Evolutionary conservation across 1,140 invertebrate genomes (phyloP).

Genomic region (Macrobrachium rosenbergii): DNA sequence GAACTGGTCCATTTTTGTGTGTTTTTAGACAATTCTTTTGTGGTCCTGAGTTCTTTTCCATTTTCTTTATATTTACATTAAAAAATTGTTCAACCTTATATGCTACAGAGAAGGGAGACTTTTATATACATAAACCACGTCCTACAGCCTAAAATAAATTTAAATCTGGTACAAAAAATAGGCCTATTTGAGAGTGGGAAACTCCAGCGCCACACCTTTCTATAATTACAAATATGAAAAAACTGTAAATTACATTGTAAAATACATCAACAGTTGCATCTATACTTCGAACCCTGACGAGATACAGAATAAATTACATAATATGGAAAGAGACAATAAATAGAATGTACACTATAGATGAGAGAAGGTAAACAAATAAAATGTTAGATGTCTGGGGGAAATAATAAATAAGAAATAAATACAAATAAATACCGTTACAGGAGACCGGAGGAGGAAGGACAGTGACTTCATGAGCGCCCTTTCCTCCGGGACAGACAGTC

Average conservation of each 20-base stretch:
- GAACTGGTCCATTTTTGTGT: conserved; percentile 32
- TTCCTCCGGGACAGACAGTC: not conserved
- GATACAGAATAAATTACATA: conserved; percentile 36
- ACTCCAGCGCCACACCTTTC: conserved; percentile 43
- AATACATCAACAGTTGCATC: conserved; percentile 41
- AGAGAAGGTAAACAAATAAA: not conserved
- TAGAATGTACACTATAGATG: conserved; percentile 7
- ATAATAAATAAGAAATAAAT: conserved; percentile 23
- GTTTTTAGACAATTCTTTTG: conserved; percentile 30
- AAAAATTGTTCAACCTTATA: conserved; percentile 47
- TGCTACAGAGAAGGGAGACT: conserved; percentile 28
- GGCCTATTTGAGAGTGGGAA: conserved; percentile 36
- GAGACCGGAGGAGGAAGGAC: not conserved
- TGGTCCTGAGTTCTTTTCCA: conserved; percentile 44
- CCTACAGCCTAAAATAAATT: conserved; percentile 48
- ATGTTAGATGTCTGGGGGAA: not conserved
- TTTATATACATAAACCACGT: conserved; percentile 49
- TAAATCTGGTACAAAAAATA: conserved; percentile 49
- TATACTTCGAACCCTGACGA: conserved; percentile 55
- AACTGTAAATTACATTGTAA: conserved; percentile 27
- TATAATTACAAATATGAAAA: conserved; percentile 47
- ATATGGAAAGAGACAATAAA: conserved; percentile 12
- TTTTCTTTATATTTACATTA: conserved; percentile 44
- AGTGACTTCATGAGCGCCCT: not conserved
- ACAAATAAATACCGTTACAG: not conserved